Evolutionary conservation across 2,797 vertebrate genomes (phyloP), one percentile per base, ranked within the genome.

Genomic region (Setipinna tenuifilis): DNA sequence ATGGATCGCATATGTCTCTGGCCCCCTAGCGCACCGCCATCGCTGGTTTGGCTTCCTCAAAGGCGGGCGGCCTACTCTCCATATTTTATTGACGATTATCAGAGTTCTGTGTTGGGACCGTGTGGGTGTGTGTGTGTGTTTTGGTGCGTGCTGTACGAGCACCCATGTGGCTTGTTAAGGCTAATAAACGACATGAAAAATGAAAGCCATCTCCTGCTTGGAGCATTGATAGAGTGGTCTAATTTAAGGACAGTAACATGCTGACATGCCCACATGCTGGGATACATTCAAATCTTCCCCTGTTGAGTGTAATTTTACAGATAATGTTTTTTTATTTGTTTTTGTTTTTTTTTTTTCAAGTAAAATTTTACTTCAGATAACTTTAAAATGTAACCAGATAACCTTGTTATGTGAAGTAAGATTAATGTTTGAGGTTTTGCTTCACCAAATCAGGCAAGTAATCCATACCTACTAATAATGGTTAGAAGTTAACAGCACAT

Each of bases 1-100:
- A 92, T 92, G 82, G 85, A 90, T 87, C 81, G 83, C 81, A 86
- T 85, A 75, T 65, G 59, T 35, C 31, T 85, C 81, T 65, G 41
- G 48, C 25, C 83, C 87, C n/a, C 75, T 0, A 31, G 28, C 31
- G 28, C 28, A 31, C 2, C 2, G 25, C 11, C 5, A 31, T 75
- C 5, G 31, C 50, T 54, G 50, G 50, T 54, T 54, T 54, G 50
- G 50, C 50, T 54, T 54, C 9, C 50, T 54, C 50, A 14, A 0
- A 54, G 50, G 14, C 7, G 7, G 50, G 7, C 3, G 50, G 14
- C 50, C 31, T 78, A 2, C 5, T 41, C 35, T 78, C 71, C 71
- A 78, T 44, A 78, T 44, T 78, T 44, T 44, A 78, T 78, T 35
- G 16, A 41, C 17, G 9, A 41, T 78, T n/a, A n/a, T n/a, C 16